Evolutionary conservation across 2,888 invertebrate genomes (phyloP).

Genomic region (Plebejus anna): DNA sequence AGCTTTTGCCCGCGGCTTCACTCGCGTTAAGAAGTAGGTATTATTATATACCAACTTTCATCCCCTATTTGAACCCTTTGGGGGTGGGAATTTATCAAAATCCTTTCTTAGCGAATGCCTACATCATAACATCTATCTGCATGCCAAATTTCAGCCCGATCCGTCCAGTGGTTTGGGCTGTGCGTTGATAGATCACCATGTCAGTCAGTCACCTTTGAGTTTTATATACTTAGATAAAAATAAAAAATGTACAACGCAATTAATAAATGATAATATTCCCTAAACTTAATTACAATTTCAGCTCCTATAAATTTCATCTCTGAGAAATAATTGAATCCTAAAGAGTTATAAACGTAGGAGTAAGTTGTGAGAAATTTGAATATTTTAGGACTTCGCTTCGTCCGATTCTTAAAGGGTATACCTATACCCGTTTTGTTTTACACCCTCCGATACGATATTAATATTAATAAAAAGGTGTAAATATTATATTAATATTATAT

Average conservation of each 20-base stretch:
- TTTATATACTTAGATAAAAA: no score
- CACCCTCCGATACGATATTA: background rate
- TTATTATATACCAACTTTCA: no score
- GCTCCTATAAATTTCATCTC: conserved; percentile 34
- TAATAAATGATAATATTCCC: background rate
- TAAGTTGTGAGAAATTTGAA: conserved; percentile 22
- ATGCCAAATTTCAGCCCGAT: no score
- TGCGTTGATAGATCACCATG: no score
- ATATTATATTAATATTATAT: background rate
- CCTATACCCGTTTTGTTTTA: background rate
- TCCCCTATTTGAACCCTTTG: no score
- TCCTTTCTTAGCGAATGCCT: no score
- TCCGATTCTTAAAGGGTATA: conserved; percentile 14
- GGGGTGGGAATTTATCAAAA: no score
- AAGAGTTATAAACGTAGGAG: conserved; percentile 32
- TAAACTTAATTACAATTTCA: conserved; percentile 33
- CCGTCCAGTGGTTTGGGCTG: no score
- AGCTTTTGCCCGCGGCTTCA: no score
- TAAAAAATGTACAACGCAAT: background rate
- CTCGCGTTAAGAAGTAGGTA: no score
- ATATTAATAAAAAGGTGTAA: background rate
- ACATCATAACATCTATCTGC: no score
- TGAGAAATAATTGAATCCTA: conserved; percentile 34
- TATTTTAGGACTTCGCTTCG: conserved; percentile 20
- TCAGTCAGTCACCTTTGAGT: no score